Base-by-base conservation (phyloP, 2,797 vertebrate species). In the Microctenopoma stevenorrisi region DNA sequence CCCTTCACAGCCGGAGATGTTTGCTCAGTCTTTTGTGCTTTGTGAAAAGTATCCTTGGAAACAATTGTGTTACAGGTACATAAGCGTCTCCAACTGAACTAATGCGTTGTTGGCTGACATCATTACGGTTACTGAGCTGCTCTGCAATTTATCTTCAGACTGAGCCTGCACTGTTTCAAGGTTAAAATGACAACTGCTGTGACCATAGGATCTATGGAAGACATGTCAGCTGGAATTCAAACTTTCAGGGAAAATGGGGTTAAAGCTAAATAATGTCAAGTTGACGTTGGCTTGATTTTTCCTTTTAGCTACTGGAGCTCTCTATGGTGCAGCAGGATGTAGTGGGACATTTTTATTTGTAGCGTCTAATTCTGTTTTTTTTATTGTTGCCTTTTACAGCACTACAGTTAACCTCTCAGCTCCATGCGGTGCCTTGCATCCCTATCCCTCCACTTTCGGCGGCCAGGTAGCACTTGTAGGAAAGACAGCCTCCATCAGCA, bases 401-500 rank as follows among this genome's bases (percentile, higher is more conserved):
- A 60, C 71, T 74, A 57, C 66, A 77, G 77, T 88, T 87, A 79
- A 89, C 85, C 83, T 89, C 81, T 71, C 60, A 38, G 74, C 71
- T 56, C 67, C 70, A n/a, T 3, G 5, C 46, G 15, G 52, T 58
- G 73, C 62, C 25, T 40, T 14, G 35, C 74, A 64, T 64, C 67
- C 42, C 59, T 54, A 68, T 58, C 62, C 54, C 86, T 63, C 62
- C 1, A 40, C 75, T 80, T 64, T 83, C 70, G 69, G 71, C 56
- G 83, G 44, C 80, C 88, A 92, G 91, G 91, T 93, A 91, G 81
- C 85, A 89, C 76, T 86, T 61, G 82, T 56, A 82, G 82, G 84
- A 91, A 33, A 84, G 89, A 86, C 82, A 85, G 88, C 81, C 84
- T 90, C 88, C 86, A 89, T 91, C 91, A 92, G 86, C 81, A 76